Evolutionary conservation across 2,797 vertebrate genomes (phyloP), one percentile per base, ranked within the genome.

Genomic region (Prunella strophiata): DNA sequence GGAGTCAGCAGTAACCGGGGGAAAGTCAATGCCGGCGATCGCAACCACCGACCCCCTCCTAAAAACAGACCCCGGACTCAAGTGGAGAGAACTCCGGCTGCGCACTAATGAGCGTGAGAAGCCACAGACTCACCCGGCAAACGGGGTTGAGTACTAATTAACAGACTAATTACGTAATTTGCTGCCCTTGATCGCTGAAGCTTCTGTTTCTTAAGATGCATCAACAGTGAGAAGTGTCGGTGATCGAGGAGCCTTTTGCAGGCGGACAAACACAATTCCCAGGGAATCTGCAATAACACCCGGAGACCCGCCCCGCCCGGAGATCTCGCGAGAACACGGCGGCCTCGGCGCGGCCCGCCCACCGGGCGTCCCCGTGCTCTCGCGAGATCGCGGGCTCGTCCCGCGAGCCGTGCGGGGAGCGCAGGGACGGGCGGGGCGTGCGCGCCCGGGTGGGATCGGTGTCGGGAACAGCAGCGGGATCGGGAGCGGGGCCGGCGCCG

Each of bases 221-320:
- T 10, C 38, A 27, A 3, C 4, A 21, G 13, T 4, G 20, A 7
- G n/a, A 14, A 11, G 19, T 45, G 42, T 12, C 9, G n/a, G 8
- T 14, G 34, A 9, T 0, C 4, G 7, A 3, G 11, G 4, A 25
- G 29, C 29, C 7, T 19, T 32, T 22, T 3, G 9, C 7, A 6
- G 14, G 21, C 10, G 6, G 5, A 6, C 34, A 34, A 34, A 34
- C 17, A 4, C 5, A 9, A 25, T 3, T 68, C n/a, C 25, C 40
- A 2, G 4, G 1, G 6, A 32, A 5, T 4, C 40, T 0, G 17
- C 2, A 48, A 5, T 2, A 11, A 8, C 9, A 1, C n/a, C 3
- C 12, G 1, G 3, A 5, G 0, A 3, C 4, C 61, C 17, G 1
- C 14, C 6, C 5, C 17, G 1, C 5, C 13, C 16, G 1, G 4